Conservation (phyloP, 2,888 invertebrate genomes). For the Alloplasta piceator region DNA sequence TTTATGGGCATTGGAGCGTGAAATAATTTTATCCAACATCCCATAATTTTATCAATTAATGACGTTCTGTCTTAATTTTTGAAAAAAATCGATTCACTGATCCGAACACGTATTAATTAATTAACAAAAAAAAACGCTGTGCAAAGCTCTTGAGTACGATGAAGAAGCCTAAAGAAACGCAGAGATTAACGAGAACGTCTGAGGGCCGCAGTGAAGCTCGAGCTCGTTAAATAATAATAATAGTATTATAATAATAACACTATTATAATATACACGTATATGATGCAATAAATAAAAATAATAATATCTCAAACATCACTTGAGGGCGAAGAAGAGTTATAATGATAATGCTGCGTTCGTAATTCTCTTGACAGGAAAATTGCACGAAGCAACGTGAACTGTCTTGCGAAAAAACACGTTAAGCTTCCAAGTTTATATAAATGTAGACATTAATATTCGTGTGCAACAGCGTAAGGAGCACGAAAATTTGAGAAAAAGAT, state of each 20-base stretch:
- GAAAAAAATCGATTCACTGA: background rate
- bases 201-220: slow-evolving; percentile 1
- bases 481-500: background rate
- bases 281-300: slow-evolving; percentile 1
- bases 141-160: background rate
- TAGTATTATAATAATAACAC: background rate
- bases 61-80: background rate
- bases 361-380: slow-evolving; percentile 3
- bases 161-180: slow-evolving; percentile 18
- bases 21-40: too few species aligned
- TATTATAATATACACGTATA: too few species aligned
- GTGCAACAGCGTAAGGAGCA: slow-evolving; percentile 10
- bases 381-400: slow-evolving; percentile 16
- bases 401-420: slow-evolving; percentile 10
- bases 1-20: too few species aligned
- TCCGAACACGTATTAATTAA: too few species aligned
- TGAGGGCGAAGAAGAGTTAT: slow-evolving; percentile 23
- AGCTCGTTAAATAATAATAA: slow-evolving; percentile 51
- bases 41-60: background rate
- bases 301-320: slow-evolving; percentile 14
- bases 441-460: slow-evolving; percentile 7
- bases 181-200: slow-evolving; percentile 24
- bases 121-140: too few species aligned
- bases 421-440: background rate
- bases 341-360: slow-evolving; percentile 43